Evolutionary conservation across 2,113 vertebrate genomes (phyloP).

Genomic region (Ploceus nigricollis): DNA sequence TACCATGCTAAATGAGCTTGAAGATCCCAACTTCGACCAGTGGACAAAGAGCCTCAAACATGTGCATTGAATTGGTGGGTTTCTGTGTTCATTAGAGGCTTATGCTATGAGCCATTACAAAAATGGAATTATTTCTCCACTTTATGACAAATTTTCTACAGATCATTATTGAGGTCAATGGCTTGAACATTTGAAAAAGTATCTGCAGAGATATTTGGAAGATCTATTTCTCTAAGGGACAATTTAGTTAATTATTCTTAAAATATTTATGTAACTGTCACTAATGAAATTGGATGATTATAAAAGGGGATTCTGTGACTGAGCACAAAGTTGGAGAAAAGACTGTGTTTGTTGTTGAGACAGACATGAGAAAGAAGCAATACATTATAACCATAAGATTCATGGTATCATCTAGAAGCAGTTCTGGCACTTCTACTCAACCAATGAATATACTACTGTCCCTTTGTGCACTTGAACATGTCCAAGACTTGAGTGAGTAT

Average conservation of each 20-base stretch:
- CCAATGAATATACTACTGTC: not conserved
- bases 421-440: not conserved
- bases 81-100: not conserved
- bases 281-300: not conserved
- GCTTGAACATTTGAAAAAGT: not conserved
- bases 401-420: not conserved
- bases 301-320: not conserved
- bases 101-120: not conserved
- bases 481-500: constrained; percentile 4
- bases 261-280: not conserved
- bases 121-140: not conserved
- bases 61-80: not conserved
- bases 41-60: not conserved
- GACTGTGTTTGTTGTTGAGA: not conserved
- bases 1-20: not conserved
- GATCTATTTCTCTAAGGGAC: not conserved
- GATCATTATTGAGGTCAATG: not conserved
- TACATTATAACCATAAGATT: not conserved
- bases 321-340: not conserved
- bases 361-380: not conserved
- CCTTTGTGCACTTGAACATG: not conserved
- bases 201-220: not conserved
- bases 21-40: not conserved
- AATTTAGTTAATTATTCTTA: not conserved
- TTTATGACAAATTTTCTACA: not conserved